A percentile compares a stretch with the other conserved stretches of the same genome.
Evolutionary conservation across 2,113 vertebrate genomes (phyloP).

Genomic region (Prunella himalayana): DNA sequence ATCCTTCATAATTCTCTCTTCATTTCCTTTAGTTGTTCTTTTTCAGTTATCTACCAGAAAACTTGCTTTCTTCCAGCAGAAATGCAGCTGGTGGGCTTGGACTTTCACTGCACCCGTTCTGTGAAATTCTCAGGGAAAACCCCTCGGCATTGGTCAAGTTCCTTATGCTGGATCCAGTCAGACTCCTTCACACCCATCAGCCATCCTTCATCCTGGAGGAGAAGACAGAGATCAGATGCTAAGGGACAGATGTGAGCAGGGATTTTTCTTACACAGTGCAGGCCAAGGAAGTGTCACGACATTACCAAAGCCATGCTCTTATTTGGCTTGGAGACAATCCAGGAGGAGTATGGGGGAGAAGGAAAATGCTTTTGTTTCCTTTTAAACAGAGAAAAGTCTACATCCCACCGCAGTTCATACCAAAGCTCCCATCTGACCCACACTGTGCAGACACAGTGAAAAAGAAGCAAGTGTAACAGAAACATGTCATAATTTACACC

Average conservation of each 20-base stretch:
- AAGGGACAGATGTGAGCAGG: not conserved
- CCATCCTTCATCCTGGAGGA: conserved; percentile 92
- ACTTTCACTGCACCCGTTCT: conserved; percentile 81
- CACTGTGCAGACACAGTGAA: not conserved
- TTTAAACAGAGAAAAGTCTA: not conserved
- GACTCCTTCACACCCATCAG: conserved; percentile 91
- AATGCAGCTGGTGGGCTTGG: not conserved
- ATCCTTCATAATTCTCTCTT: conserved; percentile 58
- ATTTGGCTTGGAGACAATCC: not conserved
- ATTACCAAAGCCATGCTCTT: conserved; percentile 23
- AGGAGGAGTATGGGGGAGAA: not conserved
- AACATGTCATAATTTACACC: not conserved
- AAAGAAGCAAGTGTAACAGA: not conserved
- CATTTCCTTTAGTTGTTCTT: conserved; percentile 20
- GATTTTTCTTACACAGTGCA: not conserved
- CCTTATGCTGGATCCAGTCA: conserved; percentile 89
- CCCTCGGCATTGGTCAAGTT: conserved; percentile 80
- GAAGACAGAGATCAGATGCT: conserved; percentile 11
- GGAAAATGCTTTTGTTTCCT: not conserved
- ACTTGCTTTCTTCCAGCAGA: conserved; percentile 59
- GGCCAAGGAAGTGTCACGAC: not conserved
- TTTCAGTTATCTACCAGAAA: conserved; percentile 55
- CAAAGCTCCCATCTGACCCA: not conserved
- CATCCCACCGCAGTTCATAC: not conserved
- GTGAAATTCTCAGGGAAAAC: conserved; percentile 99